Conservation (phyloP, 2,113 vertebrate species). For the Ellobius talpinus region DNA sequence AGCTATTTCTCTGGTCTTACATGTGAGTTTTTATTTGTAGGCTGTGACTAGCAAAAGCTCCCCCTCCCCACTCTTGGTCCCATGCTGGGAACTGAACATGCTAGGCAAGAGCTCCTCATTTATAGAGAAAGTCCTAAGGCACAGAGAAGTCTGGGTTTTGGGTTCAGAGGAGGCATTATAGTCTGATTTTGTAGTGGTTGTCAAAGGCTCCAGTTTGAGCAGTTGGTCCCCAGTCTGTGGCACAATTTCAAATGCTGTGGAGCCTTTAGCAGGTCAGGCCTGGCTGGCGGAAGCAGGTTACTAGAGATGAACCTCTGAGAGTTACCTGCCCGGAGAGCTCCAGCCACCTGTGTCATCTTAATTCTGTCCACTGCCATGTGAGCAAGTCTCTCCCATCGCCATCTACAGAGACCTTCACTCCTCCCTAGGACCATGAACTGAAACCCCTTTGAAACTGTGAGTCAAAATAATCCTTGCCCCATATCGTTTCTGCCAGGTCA, state of each 20-base stretch:
- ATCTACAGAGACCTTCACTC: neutral
- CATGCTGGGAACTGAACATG: neutral
- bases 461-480: neutral
- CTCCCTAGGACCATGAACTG: neutral
- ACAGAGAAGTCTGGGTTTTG: neutral
- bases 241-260: neutral
- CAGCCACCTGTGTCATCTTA: neutral
- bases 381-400: neutral
- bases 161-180: neutral
- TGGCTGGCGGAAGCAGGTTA: neutral
- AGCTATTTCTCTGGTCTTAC: neutral
- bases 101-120: neutral
- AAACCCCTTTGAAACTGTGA: neutral
- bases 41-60: neutral
- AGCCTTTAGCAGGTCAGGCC: neutral
- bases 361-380: neutral
- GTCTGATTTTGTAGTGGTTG: neutral
- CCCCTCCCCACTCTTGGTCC: neutral
- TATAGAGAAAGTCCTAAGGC: neutral
- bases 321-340: neutral
- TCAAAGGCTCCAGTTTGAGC: neutral
- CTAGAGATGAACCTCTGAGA: neutral
- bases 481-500: neutral
- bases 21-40: constrained; percentile 8
- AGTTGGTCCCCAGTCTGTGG: neutral